Conservation (phyloP, 92 coral and sea anemone species). For the Palythoa grandiflora region DNA sequence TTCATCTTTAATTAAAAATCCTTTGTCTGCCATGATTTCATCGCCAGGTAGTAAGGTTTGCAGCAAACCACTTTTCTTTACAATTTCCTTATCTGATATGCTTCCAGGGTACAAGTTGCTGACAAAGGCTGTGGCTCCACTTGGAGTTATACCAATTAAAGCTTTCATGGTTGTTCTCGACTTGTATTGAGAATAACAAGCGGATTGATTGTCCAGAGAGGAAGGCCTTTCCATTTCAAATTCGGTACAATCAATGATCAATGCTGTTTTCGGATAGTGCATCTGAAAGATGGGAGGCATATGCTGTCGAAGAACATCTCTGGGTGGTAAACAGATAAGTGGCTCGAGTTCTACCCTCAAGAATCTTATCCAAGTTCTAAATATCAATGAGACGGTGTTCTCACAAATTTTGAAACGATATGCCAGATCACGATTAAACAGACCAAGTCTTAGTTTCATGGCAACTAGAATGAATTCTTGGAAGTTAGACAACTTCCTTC, state of each 20-base stretch:
- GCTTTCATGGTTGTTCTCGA: too few relatives aligned
- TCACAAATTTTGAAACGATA: not conserved
- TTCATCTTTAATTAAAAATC: constrained; percentile 66
- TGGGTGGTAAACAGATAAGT: constrained; percentile 59
- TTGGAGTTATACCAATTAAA: too few relatives aligned
- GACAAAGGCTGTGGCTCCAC: too few relatives aligned
- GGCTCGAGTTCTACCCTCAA: too few relatives aligned
- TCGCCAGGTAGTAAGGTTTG: constrained; percentile 47
- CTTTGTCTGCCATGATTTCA: constrained; percentile 59
- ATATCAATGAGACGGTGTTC: constrained; percentile 28
- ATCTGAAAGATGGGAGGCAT: constrained; percentile 65
- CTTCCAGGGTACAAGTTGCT: constrained; percentile 47
- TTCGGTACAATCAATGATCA: too few relatives aligned
- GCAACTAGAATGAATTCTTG: constrained; percentile 43
- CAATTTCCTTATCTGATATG: constrained; percentile 36
- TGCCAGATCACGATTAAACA: not conserved
- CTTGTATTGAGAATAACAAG: too few relatives aligned
- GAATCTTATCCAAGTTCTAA: constrained; percentile 49
- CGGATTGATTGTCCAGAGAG: too few relatives aligned
- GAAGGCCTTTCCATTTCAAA: too few relatives aligned
- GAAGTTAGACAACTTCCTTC: too few relatives aligned
- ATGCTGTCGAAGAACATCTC: not conserved
- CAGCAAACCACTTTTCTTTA: constrained; percentile 65
- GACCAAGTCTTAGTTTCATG: constrained; percentile 6
- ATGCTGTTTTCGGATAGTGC: constrained; percentile 38